Percentiles rank a stretch among this genome's conserved stretches.
Evolutionary conservation across 1,140 invertebrate genomes (phyloP).

Genomic region (Arion vulgaris): DNA sequence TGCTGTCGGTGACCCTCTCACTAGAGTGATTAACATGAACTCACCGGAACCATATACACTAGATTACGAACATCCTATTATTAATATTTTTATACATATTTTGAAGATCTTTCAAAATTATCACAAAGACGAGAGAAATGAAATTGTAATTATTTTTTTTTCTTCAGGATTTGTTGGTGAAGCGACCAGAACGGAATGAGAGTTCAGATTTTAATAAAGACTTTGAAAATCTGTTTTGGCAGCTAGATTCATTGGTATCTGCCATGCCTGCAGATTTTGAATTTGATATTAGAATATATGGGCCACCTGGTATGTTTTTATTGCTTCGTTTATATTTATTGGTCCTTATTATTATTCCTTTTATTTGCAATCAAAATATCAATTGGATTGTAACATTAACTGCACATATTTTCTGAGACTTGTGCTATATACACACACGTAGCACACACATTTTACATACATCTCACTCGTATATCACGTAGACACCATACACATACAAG

Average conservation of each 20-base stretch:
- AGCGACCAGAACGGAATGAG: constrained; percentile 12
- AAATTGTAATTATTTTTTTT: background rate
- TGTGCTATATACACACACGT: too few relatives aligned
- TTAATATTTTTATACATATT: too few relatives aligned
- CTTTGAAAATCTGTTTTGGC: background rate
- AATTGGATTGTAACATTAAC: background rate
- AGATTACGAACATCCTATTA: too few relatives aligned
- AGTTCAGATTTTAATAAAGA: background rate
- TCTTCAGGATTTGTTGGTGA: background rate
- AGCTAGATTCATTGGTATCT: background rate
- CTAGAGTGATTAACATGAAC: too few relatives aligned
- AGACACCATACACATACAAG: too few relatives aligned
- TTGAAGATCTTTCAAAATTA: background rate
- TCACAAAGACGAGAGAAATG: background rate
- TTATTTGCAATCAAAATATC: too few relatives aligned
- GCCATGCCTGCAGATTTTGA: constrained; percentile 11
- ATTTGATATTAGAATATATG: background rate
- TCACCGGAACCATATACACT: too few relatives aligned
- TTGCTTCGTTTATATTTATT: background rate
- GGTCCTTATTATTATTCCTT: too few relatives aligned
- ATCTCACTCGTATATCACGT: too few relatives aligned
- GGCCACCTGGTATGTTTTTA: background rate
- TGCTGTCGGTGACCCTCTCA: too few relatives aligned
- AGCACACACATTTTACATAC: too few relatives aligned
- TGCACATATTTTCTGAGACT: background rate